A percentile compares a stretch with the other conserved stretches of the same genome.
Conservation (phyloP, 1,140 invertebrate species). For the Apis mellifera region DNA sequence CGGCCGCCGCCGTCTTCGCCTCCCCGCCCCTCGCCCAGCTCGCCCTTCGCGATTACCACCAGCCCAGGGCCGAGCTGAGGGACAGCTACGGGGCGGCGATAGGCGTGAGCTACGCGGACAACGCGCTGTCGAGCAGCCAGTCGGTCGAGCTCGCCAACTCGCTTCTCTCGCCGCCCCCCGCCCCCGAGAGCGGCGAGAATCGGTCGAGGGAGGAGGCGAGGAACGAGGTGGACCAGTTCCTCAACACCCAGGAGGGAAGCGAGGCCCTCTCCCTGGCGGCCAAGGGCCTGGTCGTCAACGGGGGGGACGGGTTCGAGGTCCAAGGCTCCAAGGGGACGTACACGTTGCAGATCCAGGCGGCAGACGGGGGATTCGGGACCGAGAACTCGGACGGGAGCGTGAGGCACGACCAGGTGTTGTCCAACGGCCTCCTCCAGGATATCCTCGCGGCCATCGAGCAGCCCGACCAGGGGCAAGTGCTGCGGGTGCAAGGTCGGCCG, state of each 20-base stretch:
- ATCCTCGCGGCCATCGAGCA: slow-evolving; percentile 89
- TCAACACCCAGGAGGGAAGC: slow-evolving; percentile 69
- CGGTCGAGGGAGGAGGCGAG: too few species aligned
- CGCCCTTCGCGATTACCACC: slow-evolving; percentile 66
- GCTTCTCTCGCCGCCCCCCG: slow-evolving; percentile 5
- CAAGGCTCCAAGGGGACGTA: slow-evolving; percentile 85
- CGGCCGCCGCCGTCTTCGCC: too few species aligned
- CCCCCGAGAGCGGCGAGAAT: fast-evolving
- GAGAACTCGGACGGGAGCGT: slow-evolving; percentile 79
- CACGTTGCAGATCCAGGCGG: slow-evolving; percentile 87
- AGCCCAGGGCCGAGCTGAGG: slow-evolving; percentile 69
- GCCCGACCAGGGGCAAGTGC: slow-evolving; percentile 73
- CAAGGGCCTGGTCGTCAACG: slow-evolving; percentile 61
- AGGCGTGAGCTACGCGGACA: slow-evolving; percentile 57
- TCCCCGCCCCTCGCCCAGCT: slow-evolving; percentile 67
- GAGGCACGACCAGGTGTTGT: slow-evolving; percentile 88
- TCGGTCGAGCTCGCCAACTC: slow-evolving; percentile 24
- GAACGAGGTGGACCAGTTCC: slow-evolving; percentile 71
- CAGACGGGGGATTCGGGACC: slow-evolving; percentile 78
- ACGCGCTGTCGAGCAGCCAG: slow-evolving; percentile 5
- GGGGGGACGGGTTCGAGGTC: slow-evolving; percentile 83
- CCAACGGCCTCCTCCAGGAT: slow-evolving; percentile 89
- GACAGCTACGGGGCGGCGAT: slow-evolving; percentile 77
- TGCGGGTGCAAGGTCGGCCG: slow-evolving; percentile 68
- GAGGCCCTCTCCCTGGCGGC: slow-evolving; percentile 68